phyloP scores from a whole-genome alignment of 2,888 invertebrate genomes.

The Girardia tigrina region DNA sequence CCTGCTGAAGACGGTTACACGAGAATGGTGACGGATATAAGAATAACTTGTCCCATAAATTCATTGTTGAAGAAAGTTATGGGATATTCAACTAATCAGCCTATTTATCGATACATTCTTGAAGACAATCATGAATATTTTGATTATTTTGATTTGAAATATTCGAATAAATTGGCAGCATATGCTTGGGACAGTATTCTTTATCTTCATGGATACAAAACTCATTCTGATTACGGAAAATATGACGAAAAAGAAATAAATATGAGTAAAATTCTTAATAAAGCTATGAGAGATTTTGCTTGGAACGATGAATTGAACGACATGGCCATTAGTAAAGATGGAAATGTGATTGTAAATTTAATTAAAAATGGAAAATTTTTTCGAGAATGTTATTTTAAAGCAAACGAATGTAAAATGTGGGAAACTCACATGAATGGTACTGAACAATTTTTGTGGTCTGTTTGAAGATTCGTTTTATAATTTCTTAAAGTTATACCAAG shows the following conservation, averaged over 20 bases:
- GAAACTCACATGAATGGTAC: background rate
- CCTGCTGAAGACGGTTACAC: conserved; percentile 23
- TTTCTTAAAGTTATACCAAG: conserved; percentile 17
- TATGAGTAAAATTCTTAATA: background rate
- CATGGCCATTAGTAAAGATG: background rate
- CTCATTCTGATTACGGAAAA: background rate
- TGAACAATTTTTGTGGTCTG: background rate
- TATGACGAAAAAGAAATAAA: background rate
- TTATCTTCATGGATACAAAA: conserved; percentile 24
- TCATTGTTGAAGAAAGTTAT: background rate
- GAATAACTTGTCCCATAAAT: conserved; percentile 27
- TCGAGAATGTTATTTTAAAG: background rate
- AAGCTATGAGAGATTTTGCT: background rate
- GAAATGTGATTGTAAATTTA: background rate
- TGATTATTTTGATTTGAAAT: conserved; percentile 24
- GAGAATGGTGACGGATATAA: conserved; percentile 3
- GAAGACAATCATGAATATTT: conserved; percentile 11
- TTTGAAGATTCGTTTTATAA: background rate
- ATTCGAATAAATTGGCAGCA: background rate
- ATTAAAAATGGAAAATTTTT: background rate
- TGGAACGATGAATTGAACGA: conserved; percentile 6
- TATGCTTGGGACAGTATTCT: conserved; percentile 28
- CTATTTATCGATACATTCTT: conserved; percentile 24
- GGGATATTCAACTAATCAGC: background rate
- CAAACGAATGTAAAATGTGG: background rate